Evolutionary conservation across 2,113 vertebrate genomes (phyloP).

Genomic region (Passer montanus): DNA sequence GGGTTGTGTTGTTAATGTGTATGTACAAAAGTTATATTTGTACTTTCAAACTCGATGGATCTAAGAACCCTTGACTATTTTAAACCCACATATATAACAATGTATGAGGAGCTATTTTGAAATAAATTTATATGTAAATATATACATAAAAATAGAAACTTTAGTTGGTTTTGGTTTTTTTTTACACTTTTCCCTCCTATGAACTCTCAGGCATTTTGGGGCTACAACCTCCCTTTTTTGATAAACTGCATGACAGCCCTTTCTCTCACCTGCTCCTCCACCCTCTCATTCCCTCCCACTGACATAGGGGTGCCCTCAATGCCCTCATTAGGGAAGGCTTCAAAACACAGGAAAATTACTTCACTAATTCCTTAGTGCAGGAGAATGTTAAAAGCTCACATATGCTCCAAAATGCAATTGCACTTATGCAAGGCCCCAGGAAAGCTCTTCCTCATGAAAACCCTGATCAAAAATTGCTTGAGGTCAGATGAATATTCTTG

Average conservation of each 20-base stretch:
- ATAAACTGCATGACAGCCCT: too few relatives aligned
- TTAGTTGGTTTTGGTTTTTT: not conserved
- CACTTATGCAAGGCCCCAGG: not conserved
- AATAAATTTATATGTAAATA: not conserved
- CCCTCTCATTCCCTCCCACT: not conserved
- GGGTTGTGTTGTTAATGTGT: rapidly evolving
- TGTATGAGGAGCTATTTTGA: rapidly evolving
- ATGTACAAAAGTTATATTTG: rapidly evolving
- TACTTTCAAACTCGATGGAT: rapidly evolving
- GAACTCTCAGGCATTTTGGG: not conserved
- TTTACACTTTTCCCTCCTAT: not conserved
- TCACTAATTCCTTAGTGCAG: not conserved
- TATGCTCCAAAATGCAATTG: not conserved
- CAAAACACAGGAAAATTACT: not conserved
- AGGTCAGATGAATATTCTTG: not conserved
- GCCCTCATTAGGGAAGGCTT: not conserved
- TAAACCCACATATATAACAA: not conserved
- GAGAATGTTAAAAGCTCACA: not conserved
- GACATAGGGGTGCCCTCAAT: rapidly evolving
- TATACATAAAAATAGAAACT: not conserved
- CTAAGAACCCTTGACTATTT: not conserved
- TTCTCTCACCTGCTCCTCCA: not conserved
- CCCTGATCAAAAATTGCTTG: not conserved
- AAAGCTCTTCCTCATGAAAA: not conserved
- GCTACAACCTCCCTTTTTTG: too few relatives aligned